These are phyloP conservation scores for Tinea trinotella DNA, from an alignment of 2,888 invertebrate genomes.

Conservation along the genomic window DNA sequence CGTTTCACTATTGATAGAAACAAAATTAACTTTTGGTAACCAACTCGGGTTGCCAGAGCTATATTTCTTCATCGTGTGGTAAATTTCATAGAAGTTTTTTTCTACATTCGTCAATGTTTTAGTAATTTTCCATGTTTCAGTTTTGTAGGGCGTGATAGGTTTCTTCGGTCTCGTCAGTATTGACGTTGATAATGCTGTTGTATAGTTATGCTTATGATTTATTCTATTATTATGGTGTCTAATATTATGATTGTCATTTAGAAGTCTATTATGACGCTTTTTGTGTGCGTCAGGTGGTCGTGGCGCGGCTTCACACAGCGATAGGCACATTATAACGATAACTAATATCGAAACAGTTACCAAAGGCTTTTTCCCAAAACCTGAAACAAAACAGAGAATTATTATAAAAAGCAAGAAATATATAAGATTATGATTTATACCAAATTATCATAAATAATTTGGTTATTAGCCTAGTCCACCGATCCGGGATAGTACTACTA, in stretches of 20 bases:
- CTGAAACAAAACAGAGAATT: conserved; percentile 61
- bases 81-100: conserved; percentile 42
- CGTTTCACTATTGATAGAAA: conserved; percentile 51
- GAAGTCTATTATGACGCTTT: conserved; percentile 40
- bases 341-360: conserved; percentile 60
- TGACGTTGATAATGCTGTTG: conserved; percentile 30
- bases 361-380: conserved; percentile 69
- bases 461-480: too few relatives aligned
- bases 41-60: conserved; percentile 54
- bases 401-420: too few relatives aligned
- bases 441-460: too few relatives aligned
- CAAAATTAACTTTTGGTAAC: conserved; percentile 59
- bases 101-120: conserved; percentile 50
- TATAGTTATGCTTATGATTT: conserved; percentile 28
- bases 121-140: conserved; percentile 46
- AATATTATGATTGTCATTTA: conserved; percentile 24
- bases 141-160: conserved; percentile 34
- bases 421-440: too few relatives aligned
- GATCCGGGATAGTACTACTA: too few relatives aligned
- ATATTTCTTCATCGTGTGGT: conserved; percentile 48
- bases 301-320: conserved; percentile 42
- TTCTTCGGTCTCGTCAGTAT: conserved; percentile 30
- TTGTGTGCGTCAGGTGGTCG: conserved; percentile 44
- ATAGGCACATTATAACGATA: conserved; percentile 57
- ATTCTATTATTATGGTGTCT: conserved; percentile 19